Base-by-base conservation (phyloP, 2,113 vertebrate genomes). In the Camarhynchus parvulus region DNA sequence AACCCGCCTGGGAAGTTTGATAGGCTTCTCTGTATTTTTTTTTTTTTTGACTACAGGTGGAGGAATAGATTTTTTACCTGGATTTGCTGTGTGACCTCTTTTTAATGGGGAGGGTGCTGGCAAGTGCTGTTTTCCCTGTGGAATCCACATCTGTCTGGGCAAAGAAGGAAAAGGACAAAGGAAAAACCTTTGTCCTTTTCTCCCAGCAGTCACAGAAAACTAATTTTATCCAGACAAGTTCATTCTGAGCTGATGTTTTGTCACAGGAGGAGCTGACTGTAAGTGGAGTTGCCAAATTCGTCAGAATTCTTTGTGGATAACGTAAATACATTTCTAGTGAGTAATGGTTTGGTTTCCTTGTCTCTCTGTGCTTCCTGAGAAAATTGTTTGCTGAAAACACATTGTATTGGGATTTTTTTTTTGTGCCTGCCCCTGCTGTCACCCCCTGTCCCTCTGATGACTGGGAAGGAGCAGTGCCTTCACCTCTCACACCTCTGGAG, bases 311-410 rank as follows among this genome's bases (percentile, higher is more conserved):
- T 47, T 53, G 67, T 68, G 61, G 35, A 10, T 39, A 75, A 75
- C 13, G 35, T 82, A 93, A 95, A 86, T 93, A 82, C 7, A 4
- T 59, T 83, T 77, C 30, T 67, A 8, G 50, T 94, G 92, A 90
- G 53, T 83, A 89, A 72, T 23, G 12, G 3, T 15, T 86, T 25
- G 9, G 21, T 89, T 90, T 96, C 92, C 90, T 82, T 41, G 90
- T 84, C 86, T 90, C 86, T 88, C 61, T 37, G 24, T 75, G 56
- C 69, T 93, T 97, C 92, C 94, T 90, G 89, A 87, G 84, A 58
- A 67, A 59, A 55, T 77, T 23, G 21, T 68, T 92, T 79, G 66
- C 77, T 47, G 58, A 39, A 84, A 72, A 56, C n/a, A 28, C 35
- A 47, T 52, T 82, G 44, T 67, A 64, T 85, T 25, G 24, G 16